These are phyloP conservation scores for Campoplex capitator DNA, from an alignment of 2,888 invertebrate species.

Conservation along the genomic window DNA sequence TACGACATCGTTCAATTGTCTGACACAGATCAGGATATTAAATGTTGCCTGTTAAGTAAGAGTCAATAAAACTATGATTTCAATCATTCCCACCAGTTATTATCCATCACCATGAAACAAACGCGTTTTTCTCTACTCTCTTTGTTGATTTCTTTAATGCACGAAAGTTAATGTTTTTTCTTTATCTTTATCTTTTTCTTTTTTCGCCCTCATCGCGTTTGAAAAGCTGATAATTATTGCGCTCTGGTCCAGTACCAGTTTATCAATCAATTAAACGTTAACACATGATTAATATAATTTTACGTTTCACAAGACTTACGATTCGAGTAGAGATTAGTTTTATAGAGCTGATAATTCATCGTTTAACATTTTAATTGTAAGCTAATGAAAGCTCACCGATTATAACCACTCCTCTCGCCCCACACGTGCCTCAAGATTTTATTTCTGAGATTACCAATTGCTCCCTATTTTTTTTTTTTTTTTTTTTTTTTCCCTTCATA, in stretches of 20 bases:
- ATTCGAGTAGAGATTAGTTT: constrained; percentile 62
- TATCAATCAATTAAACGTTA: constrained; percentile 63
- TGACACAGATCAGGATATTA: constrained; percentile 47
- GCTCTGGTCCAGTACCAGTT: constrained; percentile 51
- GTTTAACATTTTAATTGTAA: constrained; percentile 45
- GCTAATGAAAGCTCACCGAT: constrained; percentile 63
- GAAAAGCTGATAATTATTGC: constrained; percentile 51
- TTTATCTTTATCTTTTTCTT: background rate
- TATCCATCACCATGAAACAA: constrained; percentile 1
- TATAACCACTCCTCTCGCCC: constrained; percentile 1
- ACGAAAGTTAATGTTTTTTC: constrained; percentile 31
- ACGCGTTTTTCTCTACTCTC: background rate
- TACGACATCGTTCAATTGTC: constrained; percentile 56
- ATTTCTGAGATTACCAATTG: constrained; percentile 54
- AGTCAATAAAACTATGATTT: constrained; percentile 36
- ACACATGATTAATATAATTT: constrained; percentile 65
- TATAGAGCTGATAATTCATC: constrained; percentile 65
- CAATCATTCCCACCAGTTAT: constrained; percentile 23
- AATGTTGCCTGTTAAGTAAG: constrained; percentile 40
- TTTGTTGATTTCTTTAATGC: constrained; percentile 8
- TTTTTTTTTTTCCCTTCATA: constrained; percentile 22
- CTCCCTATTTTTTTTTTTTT: constrained; percentile 41
- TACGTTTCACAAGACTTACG: constrained; percentile 67
- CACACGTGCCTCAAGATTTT: constrained; percentile 35
- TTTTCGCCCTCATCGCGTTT: constrained; percentile 22